A percentile compares a stretch with the other conserved stretches of the same genome.
phyloP scores from a whole-genome alignment of 2,113 vertebrate species.

The Suncus etruscus region DNA sequence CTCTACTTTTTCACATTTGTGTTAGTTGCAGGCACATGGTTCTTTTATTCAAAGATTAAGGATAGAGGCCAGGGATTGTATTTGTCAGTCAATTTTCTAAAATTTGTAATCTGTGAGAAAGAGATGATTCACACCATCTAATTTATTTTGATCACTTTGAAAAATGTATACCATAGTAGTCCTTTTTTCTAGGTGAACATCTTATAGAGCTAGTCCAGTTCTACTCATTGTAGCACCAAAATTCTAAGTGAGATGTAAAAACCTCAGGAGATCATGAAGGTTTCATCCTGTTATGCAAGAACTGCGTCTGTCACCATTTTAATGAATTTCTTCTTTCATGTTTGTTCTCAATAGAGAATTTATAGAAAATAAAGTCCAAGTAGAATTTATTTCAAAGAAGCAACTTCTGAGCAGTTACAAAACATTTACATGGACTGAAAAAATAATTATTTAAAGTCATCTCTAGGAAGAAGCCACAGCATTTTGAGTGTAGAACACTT shows the following conservation, averaged over 20 bases:
- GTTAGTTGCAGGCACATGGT: background rate
- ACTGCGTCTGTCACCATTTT: background rate
- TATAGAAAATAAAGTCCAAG: background rate
- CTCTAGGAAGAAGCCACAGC: background rate
- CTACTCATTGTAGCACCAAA: background rate
- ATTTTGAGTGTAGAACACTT: background rate
- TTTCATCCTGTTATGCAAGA: rapidly evolving
- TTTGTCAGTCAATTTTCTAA: slow-evolving; percentile 63
- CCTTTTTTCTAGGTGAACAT: background rate
- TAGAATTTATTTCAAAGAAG: background rate
- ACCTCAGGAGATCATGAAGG: background rate
- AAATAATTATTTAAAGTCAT: background rate
- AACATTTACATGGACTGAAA: background rate
- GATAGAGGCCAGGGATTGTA: slow-evolving; percentile 4
- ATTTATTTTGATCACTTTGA: background rate
- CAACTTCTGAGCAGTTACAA: background rate
- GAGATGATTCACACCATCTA: background rate
- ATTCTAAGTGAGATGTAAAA: background rate
- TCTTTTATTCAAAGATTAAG: slow-evolving; percentile 48
- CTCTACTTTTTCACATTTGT: slow-evolving; percentile 15
- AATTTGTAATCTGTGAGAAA: slow-evolving; percentile 60
- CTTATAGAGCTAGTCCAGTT: background rate
- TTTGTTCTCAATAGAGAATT: background rate
- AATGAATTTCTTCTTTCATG: background rate
- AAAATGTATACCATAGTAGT: background rate